Evolutionary conservation across 2,113 vertebrate genomes (phyloP), one percentile per base, ranked within the genome.

Genomic region (Mesoclemmys tuberculata): DNA sequence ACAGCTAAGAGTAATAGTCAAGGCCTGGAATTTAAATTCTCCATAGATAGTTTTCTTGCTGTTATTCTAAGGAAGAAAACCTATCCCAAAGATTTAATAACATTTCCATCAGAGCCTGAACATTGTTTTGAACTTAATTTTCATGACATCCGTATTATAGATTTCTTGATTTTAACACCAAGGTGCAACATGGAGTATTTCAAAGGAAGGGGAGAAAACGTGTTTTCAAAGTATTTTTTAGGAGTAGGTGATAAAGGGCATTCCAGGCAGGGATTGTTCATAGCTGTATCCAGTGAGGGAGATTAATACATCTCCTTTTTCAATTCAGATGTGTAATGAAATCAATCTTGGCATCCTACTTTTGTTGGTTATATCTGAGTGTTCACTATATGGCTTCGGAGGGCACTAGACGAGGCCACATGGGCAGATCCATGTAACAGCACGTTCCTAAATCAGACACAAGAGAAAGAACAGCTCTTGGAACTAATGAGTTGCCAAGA

Each of bases 401-500:
- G 61, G 77, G 91, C 61, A 87, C 52, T 75, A 54, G 86, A 92
- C 68, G 90, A 91, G 92, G 52, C 84, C 52, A 1, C 80, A 90
- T 61, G 81, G 87, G 86, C 86, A 64, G 77, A 94, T 94, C 71
- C 61, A 92, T 48, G 85, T 0, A 29, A 91, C 84, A 87, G 27
- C 24, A 85, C 94, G 77, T n/a, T 85, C 24, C 77, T 46, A 80
- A 92, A 82, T 49, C 88, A 93, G 91, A 68, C 44, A 51, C 61
- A 80, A 58, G 46, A 94, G 84, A 82, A 92, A 91, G 38, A 82
- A 18, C 80, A 1, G 85, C 81, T 89, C 93, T 19, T 46, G 46
- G 55, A 88, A 56, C 82, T 71, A 71, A 55, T 11, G 4, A 41
- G 84, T 94, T 96, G 94, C 95, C 96, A 96, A 96, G 94, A 90